Base-by-base conservation (phyloP, 2,113 vertebrate genomes). In the Genyomyrus donnyi region DNA sequence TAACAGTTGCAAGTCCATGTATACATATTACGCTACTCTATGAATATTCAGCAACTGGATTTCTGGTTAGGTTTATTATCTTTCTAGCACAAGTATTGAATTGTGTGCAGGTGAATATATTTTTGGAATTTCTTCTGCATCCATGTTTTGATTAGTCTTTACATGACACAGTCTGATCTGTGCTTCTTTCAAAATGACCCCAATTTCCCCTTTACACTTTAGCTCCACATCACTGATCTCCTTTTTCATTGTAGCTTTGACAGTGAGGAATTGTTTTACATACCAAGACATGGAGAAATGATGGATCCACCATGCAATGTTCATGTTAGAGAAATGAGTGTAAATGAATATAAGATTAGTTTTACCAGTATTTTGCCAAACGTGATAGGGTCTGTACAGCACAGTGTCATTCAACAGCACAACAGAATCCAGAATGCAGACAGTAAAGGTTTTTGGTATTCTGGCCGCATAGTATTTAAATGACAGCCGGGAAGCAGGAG, bases 391-490 rank as follows among this genome's bases (percentile, higher is more conserved):
- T 45, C 10, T 27, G 74, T 15, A 58, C 8, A n/a, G 48, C 7
- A 74, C 46, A 13, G 3, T 21, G 74, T 52, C 85, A 52, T 21
- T 53, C 27, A 39, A 48, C n/a, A 39, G 27, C n/a, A 86, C 1
- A 86, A 35, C 46, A 6, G 46, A 50, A 52, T 19, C 0, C 46
- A 53, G n/a, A 87, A 53, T 48, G 48, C 27, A 48, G 39, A 31
- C 56, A 42, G 52, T 58, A 46, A 88, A 62, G 21, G 24, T 24
- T 24, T 90, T 89, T 89, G 5, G 3, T 46, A 89, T 42, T 89
- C 62, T 7, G 19, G 58, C 89, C 58, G n/a, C 83, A 46, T 74
- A 87, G 39, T 48, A 46, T 86, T 90, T 90, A 90, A 90, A 90
- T 88, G 85, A 77, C 48, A 27, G 66, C 49, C 13, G 31, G 45